Evolutionary conservation across 2,888 invertebrate genomes (phyloP).

Genomic region (Mystacides longicornis): DNA sequence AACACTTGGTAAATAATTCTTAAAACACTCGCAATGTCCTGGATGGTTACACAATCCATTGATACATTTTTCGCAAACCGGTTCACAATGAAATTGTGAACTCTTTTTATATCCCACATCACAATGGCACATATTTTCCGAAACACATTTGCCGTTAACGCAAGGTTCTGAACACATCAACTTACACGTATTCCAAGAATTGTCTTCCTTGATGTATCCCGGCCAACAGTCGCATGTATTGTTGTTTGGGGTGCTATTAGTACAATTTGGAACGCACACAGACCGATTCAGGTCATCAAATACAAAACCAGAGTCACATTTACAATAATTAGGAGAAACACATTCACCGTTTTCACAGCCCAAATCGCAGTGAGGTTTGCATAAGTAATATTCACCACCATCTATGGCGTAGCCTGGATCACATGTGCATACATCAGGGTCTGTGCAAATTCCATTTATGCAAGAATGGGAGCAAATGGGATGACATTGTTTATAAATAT

Average conservation of each 20-base stretch:
- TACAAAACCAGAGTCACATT: constrained; percentile 31
- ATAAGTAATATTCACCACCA: constrained; percentile 14
- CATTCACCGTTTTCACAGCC: constrained; percentile 30
- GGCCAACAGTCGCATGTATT: constrained; percentile 8
- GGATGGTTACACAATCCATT: constrained; percentile 13
- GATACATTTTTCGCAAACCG: background rate
- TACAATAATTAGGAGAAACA: constrained; percentile 33
- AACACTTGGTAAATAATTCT: background rate
- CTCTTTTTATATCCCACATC: constrained; percentile 3
- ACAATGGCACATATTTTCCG: constrained; percentile 25
- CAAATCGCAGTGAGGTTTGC: constrained; percentile 26
- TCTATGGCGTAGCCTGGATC: background rate
- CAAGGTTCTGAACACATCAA: constrained; percentile 24
- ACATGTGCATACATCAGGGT: constrained; percentile 24
- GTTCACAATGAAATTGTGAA: background rate
- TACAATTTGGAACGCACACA: background rate
- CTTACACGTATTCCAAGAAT: constrained; percentile 20
- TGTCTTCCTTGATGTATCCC: constrained; percentile 7
- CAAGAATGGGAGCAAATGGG: constrained; percentile 24
- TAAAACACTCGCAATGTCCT: constrained; percentile 11
- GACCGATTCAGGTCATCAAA: background rate
- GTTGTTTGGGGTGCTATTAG: background rate
- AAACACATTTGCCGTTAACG: constrained; percentile 29
- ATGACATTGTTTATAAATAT: constrained; percentile 19
- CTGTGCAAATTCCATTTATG: constrained; percentile 29